Evolutionary conservation across 53 echinoderm and acorn worm genomes (phyloP), one percentile per base, ranked within the genome.

Genomic region (Luidia sarsii): DNA sequence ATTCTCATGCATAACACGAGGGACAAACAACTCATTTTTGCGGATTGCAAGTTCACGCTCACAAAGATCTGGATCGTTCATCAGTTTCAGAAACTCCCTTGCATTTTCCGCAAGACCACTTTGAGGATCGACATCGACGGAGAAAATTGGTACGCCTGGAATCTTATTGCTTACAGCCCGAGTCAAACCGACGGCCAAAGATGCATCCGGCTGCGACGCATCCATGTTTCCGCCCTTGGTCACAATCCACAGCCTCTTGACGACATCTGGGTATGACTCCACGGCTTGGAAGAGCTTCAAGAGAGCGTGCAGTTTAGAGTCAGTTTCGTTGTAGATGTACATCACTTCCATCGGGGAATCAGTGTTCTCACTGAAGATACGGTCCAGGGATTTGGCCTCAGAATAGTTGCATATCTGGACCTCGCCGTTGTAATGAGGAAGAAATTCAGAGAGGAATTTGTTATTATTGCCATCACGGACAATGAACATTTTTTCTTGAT

Each of bases 1-100:
- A 39, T 62, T 64, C 71, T 80, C 70, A 35, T 70, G 69, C 15
- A 87, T 51, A 21, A 81, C 68, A 31, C 81, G 65, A 27, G 87
- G 87, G 10, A 63, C 70, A 22, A 2, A 19, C 39, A 64, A 38
- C 24, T 64, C 64, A 3, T 71, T 81, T 23, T 65, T 51, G 35
- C 87, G 48, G 50, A 87, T 87, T 19, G 53, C 70, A 56, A 87
- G 31, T 64, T 87, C 87, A 22, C 70, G 56, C 64, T 87, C 87
- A 19, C 64, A 15, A 8, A 46, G 39, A 7, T 62, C 48, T 11
- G 69, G 20, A 68, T 56, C 57, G 3, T 67, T 51, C 31, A 80
- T 39, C 34, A 86, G 14, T 16, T 19, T 83, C 49, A 83, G 33
- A 18, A 84, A 20, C 53, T 59, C 52, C 30, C 73, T 35, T 23